A percentile compares a stretch with the other conserved stretches of the same genome.
phyloP scores from a whole-genome alignment of 2,113 vertebrate species.

The Artemisiospiza belli region DNA sequence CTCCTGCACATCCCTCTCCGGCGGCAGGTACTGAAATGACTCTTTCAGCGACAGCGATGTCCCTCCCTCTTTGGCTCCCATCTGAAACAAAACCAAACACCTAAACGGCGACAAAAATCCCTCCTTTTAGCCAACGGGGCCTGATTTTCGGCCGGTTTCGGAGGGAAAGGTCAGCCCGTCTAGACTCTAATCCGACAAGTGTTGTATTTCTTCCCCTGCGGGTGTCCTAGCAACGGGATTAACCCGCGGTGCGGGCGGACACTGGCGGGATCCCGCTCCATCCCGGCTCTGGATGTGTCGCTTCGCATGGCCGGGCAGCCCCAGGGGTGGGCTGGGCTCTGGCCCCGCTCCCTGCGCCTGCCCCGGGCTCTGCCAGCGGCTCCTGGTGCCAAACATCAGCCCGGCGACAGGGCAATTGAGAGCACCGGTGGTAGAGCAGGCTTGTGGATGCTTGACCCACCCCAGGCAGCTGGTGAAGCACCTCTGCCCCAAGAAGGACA shows the following conservation, averaged over 20 bases:
- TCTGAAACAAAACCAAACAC: not conserved
- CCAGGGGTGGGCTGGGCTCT: not conserved
- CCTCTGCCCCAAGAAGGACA: not conserved
- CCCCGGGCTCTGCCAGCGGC: not conserved
- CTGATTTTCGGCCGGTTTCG: not conserved
- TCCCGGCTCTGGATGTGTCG: not conserved
- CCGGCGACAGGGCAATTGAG: rapidly evolving
- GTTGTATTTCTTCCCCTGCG: not conserved
- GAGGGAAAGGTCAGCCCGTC: constrained; percentile 62
- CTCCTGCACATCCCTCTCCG: not conserved
- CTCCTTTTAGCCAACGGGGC: not conserved
- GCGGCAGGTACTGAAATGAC: constrained; percentile 21
- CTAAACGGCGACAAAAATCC: rapidly evolving
- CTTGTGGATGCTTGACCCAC: rapidly evolving
- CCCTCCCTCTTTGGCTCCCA: not conserved
- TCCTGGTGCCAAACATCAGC: rapidly evolving
- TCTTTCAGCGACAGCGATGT: not conserved
- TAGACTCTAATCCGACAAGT: constrained; percentile 49
- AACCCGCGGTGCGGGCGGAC: not conserved
- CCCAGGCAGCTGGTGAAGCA: not conserved
- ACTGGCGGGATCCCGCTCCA: not conserved
- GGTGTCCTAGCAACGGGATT: constrained; percentile 65
- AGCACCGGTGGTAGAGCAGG: rapidly evolving
- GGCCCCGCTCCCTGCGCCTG: rapidly evolving
- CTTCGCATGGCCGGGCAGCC: not conserved